Evolutionary conservation across 2,888 invertebrate species (phyloP).

Genomic region (Agrotis puta): DNA sequence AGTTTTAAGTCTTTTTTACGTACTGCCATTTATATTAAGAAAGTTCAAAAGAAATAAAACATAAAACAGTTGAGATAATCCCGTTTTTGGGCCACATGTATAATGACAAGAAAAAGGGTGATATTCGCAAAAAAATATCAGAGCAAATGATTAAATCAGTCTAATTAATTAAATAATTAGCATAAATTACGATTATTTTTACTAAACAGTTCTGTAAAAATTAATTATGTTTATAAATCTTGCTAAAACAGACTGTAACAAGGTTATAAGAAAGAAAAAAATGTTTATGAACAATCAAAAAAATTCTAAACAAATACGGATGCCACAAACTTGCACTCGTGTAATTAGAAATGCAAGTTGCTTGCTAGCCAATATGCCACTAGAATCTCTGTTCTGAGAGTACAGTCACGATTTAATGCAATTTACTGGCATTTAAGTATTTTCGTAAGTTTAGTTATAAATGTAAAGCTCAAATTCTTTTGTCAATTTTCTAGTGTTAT

Average conservation of each 20-base stretch:
- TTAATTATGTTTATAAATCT: background rate
- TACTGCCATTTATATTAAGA: too few relatives aligned
- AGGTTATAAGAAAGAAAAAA: too few relatives aligned
- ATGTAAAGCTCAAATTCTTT: background rate
- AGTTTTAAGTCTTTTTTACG: too few relatives aligned
- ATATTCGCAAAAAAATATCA: background rate
- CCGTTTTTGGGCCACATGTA: background rate
- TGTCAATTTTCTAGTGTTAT: conserved; percentile 1
- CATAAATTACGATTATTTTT: background rate
- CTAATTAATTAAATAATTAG: background rate
- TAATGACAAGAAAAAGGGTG: background rate
- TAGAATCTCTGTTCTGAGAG: background rate
- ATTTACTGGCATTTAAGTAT: background rate
- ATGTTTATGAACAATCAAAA: background rate
- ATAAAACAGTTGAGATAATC: background rate
- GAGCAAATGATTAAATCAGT: background rate
- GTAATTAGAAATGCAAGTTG: background rate
- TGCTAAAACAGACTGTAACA: background rate
- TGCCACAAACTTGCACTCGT: background rate
- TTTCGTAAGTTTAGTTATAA: background rate
- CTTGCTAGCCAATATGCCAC: background rate
- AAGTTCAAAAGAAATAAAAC: too few relatives aligned
- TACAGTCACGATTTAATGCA: background rate
- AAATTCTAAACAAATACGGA: background rate
- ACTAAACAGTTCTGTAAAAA: background rate